phyloP scores from a whole-genome alignment of 53 echinoderm and acorn worm species.

The Actinopyga echinites region DNA sequence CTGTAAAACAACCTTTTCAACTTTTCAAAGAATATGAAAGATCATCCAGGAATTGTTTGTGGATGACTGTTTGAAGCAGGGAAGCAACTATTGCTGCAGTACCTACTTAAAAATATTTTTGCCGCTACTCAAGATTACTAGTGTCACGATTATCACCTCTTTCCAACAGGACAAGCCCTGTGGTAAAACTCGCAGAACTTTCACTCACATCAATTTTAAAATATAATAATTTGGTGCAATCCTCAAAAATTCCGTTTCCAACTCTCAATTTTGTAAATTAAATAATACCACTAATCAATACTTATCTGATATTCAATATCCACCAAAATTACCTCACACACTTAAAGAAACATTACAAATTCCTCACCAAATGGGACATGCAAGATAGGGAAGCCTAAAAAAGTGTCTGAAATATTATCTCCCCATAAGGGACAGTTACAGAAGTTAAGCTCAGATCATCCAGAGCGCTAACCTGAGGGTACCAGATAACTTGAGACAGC shows the following conservation, averaged over 20 bases:
- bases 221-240: constrained; percentile 41
- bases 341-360: not conserved
- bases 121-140: too few species aligned
- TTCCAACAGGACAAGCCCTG: too few species aligned
- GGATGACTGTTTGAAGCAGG: too few species aligned
- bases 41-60: too few species aligned
- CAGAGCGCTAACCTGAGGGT: not conserved
- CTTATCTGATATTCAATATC: constrained; percentile 35
- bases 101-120: too few species aligned
- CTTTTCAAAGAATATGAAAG: too few species aligned
- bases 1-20: too few species aligned
- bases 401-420: constrained; percentile 14
- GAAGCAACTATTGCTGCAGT: too few species aligned
- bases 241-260: constrained; percentile 29
- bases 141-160: too few species aligned
- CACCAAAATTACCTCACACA: not conserved
- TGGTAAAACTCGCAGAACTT: not conserved
- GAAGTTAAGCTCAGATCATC: constrained; percentile 35
- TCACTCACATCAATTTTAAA: constrained; percentile 24
- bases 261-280: constrained; percentile 22
- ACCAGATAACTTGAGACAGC: constrained; percentile 5
- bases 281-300: constrained; percentile 33
- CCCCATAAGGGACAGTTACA: constrained; percentile 44
- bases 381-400: not conserved
- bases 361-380: constrained; percentile 17